Evolutionary conservation across 2,888 invertebrate genomes (phyloP).

Genomic region (Sepioteuthis lessoniana): DNA sequence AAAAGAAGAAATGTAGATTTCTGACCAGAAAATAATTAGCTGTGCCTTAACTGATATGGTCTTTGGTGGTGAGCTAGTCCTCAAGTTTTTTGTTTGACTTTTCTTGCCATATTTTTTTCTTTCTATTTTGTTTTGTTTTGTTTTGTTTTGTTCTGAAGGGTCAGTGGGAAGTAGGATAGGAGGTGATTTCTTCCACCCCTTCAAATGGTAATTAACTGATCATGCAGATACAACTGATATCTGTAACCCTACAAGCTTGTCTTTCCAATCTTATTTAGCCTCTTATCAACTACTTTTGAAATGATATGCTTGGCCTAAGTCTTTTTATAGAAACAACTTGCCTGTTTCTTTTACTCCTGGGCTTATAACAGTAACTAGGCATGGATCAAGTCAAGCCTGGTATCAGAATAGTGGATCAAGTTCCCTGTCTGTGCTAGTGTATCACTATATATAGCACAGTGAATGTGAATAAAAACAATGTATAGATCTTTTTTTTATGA

Average conservation of each 20-base stretch:
- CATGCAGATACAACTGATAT: not conserved
- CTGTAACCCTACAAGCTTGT: not conserved
- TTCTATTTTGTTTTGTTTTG: not conserved
- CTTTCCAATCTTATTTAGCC: constrained; percentile 20
- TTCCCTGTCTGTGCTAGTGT: not conserved
- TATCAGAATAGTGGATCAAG: not conserved
- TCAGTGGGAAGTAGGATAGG: not conserved
- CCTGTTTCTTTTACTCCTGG: not conserved
- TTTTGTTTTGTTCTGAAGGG: not conserved
- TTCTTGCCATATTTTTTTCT: not conserved
- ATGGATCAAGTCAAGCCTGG: not conserved
- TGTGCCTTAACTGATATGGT: not conserved
- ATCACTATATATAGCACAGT: not conserved
- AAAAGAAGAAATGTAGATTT: not conserved
- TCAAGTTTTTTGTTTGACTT: not conserved
- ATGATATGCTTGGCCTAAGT: not conserved
- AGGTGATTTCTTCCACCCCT: not conserved
- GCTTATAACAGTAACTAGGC: not conserved
- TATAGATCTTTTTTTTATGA: not conserved
- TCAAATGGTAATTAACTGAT: constrained; percentile 9
- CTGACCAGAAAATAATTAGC: constrained; percentile 1
- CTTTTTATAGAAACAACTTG: not conserved
- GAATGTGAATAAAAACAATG: not conserved
- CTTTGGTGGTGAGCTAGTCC: not conserved
- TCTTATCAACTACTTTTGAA: not conserved